phyloP scores from a whole-genome alignment of 2,888 invertebrate species.

The Diaphora mendica region DNA sequence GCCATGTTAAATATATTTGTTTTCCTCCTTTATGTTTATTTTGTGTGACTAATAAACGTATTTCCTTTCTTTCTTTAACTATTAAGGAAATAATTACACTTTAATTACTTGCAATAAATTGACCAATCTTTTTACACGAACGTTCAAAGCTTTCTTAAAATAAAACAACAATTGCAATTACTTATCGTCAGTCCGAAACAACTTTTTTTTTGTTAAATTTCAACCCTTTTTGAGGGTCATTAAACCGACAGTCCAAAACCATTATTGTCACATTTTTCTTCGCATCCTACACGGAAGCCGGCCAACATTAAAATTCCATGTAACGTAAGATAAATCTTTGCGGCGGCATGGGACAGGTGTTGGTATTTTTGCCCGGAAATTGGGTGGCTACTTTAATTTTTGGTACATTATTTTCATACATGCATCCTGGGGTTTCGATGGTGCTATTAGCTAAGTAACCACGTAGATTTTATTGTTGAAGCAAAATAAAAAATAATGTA shows the following conservation, averaged over 20 bases:
- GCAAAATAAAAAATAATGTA: not conserved
- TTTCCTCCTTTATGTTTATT: no score
- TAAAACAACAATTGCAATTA: not conserved
- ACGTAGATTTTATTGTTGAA: not conserved
- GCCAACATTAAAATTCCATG: slow-evolving; percentile 74
- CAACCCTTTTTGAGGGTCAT: slow-evolving; percentile 24
- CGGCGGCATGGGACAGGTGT: slow-evolving; percentile 65
- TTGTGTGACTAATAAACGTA: no score
- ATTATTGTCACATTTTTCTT: slow-evolving; percentile 46
- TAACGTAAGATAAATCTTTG: slow-evolving; percentile 74
- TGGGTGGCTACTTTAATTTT: slow-evolving; percentile 74
- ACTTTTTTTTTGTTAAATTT: not conserved
- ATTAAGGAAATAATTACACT: not conserved
- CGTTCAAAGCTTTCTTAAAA: not conserved
- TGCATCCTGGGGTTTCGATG: slow-evolving; percentile 52
- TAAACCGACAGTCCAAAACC: slow-evolving; percentile 27
- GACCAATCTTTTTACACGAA: not conserved
- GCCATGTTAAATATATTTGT: no score
- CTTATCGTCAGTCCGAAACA: not conserved
- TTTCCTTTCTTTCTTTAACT: no score
- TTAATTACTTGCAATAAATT: not conserved
- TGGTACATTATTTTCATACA: slow-evolving; percentile 70
- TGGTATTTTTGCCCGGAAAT: slow-evolving; percentile 76
- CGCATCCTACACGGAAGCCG: slow-evolving; percentile 29
- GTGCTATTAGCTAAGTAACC: slow-evolving; percentile 17